Evolutionary conservation across 1,140 invertebrate genomes (phyloP).

Genomic region (Megathymus violae): DNA sequence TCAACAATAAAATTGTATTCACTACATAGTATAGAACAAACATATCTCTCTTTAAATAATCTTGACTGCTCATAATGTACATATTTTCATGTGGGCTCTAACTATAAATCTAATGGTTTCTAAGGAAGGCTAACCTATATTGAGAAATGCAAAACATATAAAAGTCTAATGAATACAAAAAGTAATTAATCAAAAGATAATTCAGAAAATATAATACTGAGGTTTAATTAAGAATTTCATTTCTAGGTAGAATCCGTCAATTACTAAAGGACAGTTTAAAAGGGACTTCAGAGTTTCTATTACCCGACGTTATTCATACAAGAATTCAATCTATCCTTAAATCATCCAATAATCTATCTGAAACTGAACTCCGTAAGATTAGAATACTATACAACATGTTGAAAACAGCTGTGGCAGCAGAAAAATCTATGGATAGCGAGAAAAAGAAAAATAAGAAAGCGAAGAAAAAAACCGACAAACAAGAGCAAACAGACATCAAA

Average conservation of each 20-base stretch:
- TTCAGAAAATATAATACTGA: too few species aligned
- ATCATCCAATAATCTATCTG: conserved; percentile 44
- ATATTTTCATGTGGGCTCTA: too few species aligned
- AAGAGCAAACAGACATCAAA: conserved; percentile 25
- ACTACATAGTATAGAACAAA: too few species aligned
- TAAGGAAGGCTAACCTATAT: too few species aligned
- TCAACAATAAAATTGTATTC: too few species aligned
- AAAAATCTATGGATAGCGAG: conserved; percentile 1
- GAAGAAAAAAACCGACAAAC: conserved; percentile 35
- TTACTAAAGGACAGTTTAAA: conserved; percentile 53
- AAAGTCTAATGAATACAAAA: too few species aligned
- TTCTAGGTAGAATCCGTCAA: conserved; percentile 64
- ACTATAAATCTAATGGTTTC: too few species aligned
- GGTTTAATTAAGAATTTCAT: conserved; percentile 7
- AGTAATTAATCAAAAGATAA: too few species aligned
- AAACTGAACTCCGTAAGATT: conserved; percentile 62
- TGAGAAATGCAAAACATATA: too few species aligned
- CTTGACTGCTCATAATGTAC: too few species aligned
- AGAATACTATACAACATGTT: conserved; percentile 75
- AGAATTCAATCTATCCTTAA: conserved; percentile 61
- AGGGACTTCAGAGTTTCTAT: conserved; percentile 48
- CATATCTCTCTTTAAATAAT: too few species aligned
- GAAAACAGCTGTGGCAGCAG: conserved; percentile 46
- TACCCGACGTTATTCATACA: conserved; percentile 64
- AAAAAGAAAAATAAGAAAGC: conserved; percentile 37